Base-by-base conservation (phyloP, 1,140 invertebrate species). In the Nomia melanderi region DNA sequence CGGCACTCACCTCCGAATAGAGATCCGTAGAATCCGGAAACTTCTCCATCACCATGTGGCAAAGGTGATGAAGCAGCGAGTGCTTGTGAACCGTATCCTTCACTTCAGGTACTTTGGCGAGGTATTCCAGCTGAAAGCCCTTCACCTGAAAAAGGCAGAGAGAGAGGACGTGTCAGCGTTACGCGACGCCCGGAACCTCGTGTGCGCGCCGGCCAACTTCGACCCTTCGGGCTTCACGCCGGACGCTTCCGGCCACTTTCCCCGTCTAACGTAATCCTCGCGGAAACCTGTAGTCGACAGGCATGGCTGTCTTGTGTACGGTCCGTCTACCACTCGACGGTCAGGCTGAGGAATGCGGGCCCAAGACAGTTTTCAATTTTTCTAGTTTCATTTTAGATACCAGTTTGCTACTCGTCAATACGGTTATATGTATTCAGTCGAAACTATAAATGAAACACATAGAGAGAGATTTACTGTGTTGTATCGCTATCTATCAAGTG, bases 81-180 rank as follows among this genome's bases (percentile, higher is more conserved):
- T 99, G 98, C 92, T 99, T 99, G 91, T 99, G 98, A 33, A 99
- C 97, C 0, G 98, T 99, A 91, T 99, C 98, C 93, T 99, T 99
- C 1, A 99, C 98, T 94, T 99, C 99, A 83, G 98, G 98, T 83
- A 99, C 97, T 94, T 99, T 99, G 57, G 97, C 94, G 82, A 99
- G 93, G 92, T 99, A 99, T 87, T 99, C 99, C 82, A 99, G 95
- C 91, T 99, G 97, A 93, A 99, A 99, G 33, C 98, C 99, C 94
- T 98, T 98, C 17, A 97, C 96, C 94, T 95, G 85, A 78, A 90
- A 85, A 81, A 84, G 50, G 27, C 47, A 25, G 50, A 8, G 12
- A 70, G 41, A 44, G 41, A 36, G 53, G 39, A 27, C 63, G 39
- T 83, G 69, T 71, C 79, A 74, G 59, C 66, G 41, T 39, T 44